Base-by-base conservation (phyloP, 2,888 invertebrate genomes). In the Eupithecia insigniata region DNA sequence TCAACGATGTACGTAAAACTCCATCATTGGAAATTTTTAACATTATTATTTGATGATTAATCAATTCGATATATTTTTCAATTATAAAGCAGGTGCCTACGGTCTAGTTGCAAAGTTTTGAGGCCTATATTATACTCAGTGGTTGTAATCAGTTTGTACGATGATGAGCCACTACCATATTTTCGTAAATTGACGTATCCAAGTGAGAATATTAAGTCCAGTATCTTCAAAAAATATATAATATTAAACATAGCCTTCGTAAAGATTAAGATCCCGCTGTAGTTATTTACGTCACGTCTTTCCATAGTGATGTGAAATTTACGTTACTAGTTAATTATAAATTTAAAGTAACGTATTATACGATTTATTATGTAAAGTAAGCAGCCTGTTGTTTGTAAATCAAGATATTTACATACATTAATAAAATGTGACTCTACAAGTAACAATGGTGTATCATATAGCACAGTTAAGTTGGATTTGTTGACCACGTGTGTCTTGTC, bases 391-490 rank as follows among this genome's bases (percentile, higher is more conserved):
- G 70, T 71, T 73, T 67, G 18, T 67, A 43, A 71, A 70, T 72
- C 14, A 72, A 70, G 71, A 69, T 67, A 73, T 73, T 74, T 70
- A 39, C 65, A 74, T 69, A 39, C 22, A 64, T 64, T 64, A 36
- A 26, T 36, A 64, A 22, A 36, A 4, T 22, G 26, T 22, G 34
- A 64, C 26, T 32, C 7, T 30, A 60, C 58, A 60, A 65, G 16
- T 22, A 30, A 67, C 64, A 61, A 67, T 32, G 18, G 26, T 55
- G 18, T 67, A 51, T 70, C 51, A 34, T 67, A 55, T 67, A n/a
- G n/a, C 43, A 43, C 67, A 70, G 74, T 74, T 71, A 55, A 55
- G 36, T 5, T 30, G 66, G 72, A 28, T 55, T 66, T 12, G 51
- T 34, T 36, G 74, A 69, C 12, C 2, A 67, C 70, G 71, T 62